Base-by-base conservation (phyloP, 2,113 vertebrate genomes). In the Psilopsiagon aurifrons region DNA sequence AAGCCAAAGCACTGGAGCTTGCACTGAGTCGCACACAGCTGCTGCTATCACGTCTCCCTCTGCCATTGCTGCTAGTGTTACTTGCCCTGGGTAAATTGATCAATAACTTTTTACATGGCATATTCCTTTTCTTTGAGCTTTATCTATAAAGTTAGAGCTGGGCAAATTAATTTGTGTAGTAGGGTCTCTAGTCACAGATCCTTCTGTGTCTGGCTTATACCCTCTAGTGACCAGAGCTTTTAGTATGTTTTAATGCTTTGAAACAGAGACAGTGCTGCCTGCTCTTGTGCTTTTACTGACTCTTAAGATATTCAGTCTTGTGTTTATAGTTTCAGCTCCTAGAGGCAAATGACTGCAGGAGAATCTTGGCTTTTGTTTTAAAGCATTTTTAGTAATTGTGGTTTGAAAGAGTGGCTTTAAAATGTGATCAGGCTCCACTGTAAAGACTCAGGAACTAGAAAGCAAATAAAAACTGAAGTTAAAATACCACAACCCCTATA, bases 311-410 rank as follows among this genome's bases (percentile, higher is more conserved):
- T 77, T 74, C 80, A 28, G 78, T 47, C 12, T 83, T 28, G 55
- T 90, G 64, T 92, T 96, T 88, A 88, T 90, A 88, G 75, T 44
- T 83, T 29, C 59, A 67, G 60, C 54, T 96, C 85, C 94, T 80
- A 68, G 46, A 83, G 86, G 63, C 84, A 91, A 87, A 69, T 17
- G 41, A 7, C 59, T 86, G 54, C 54, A 91, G 49, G 85, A 74
- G 59, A 93, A 69, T 69, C 79, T 92, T 90, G 92, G 94, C 93
- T 88, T 95, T 91, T 80, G 46, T 74, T 96, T 88, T 37, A 83
- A 86, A 93, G 64, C 7, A 0, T 86, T 96, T 92, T 85, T 91
- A 94, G 51, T 59, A 83, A 93, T 70, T 84, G 75, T 78, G 85
- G 54, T 83, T 92, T 80, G 68, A 43, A 83, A 92, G 59, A 90